Evolutionary conservation across 2,797 vertebrate genomes (phyloP).

Genomic region (Saxicola maurus): DNA sequence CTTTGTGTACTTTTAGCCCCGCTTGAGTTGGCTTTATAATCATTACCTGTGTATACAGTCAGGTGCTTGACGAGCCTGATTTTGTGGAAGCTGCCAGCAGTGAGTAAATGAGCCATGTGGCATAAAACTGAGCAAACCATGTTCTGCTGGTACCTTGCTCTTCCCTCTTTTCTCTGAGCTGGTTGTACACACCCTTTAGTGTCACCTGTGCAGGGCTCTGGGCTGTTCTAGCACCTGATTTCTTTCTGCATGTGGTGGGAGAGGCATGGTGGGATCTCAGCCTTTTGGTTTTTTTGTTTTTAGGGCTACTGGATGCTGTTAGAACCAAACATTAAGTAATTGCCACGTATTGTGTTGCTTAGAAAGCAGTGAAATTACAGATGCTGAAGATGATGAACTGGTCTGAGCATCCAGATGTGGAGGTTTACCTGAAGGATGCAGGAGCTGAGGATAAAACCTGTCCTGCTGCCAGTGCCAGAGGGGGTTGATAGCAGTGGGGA

Average conservation of each 20-base stretch:
- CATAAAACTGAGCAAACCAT: background rate
- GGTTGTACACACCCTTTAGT: fast-evolving
- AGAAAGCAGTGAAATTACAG: background rate
- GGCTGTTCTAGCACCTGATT: background rate
- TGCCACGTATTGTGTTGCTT: fast-evolving
- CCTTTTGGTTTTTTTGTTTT: background rate
- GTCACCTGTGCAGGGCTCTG: background rate
- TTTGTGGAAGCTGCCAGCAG: constrained; percentile 38
- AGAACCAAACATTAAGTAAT: background rate
- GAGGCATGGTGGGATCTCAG: background rate
- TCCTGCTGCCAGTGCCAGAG: background rate
- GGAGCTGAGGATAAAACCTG: background rate
- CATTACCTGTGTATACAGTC: constrained; percentile 16
- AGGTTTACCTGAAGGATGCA: background rate
- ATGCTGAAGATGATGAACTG: background rate
- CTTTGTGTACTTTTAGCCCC: constrained; percentile 40
- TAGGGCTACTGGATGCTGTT: background rate
- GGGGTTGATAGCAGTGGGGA: background rate
- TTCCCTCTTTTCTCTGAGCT: background rate
- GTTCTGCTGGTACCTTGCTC: background rate
- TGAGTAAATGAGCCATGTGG: constrained; percentile 40
- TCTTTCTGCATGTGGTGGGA: fast-evolving
- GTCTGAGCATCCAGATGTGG: background rate
- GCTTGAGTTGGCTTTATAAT: constrained; percentile 41
- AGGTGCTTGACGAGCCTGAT: constrained; percentile 23